Base-by-base conservation (phyloP, 2,113 vertebrate species). In the Malurus alboscapulatus region DNA sequence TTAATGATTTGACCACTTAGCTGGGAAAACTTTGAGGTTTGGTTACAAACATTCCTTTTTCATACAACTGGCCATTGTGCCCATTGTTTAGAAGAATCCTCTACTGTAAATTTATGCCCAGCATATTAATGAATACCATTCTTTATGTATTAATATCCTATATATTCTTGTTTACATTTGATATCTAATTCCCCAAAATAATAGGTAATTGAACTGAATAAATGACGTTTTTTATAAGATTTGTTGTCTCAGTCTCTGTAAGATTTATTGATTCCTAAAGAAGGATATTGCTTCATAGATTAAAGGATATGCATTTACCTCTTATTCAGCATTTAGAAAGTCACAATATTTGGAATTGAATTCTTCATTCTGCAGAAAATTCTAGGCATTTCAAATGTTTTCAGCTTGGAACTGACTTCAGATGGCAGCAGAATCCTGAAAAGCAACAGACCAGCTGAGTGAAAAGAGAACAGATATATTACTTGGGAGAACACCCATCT, bases 131-230 rank as follows among this genome's bases (percentile, higher is more conserved):
- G 36, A 95, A 67, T 88, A 65, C 16, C 29, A 21, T 55, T 95
- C 22, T 58, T 91, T 72, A 44, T 93, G 61, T 96, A 83, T 92
- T 94, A 91, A 93, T 88, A 84, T 53, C 57, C 5, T 86, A 7
- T 88, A 47, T 94, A 74, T 75, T 84, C 42, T 86, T 92, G 75
- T 85, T 84, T 95, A 85, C 91, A 38, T 84, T 91, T 94, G 32
- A 83, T 92, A 67, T 67, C 50, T 90, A 92, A 67, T 82, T 89
- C 34, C 65, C 57, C 8, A 14, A 73, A 85, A 74, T 75, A 71
- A 58, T 62, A 68, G 24, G 71, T 76, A 72, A 91, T 66, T 87
- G 16, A 92, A 44, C 40, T 88, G 61, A 97, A 97, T 97, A 96
- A 97, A 97, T 90, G 65, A 69, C 58, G 3, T 89, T 77, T 74